A percentile compares a stretch with the other conserved stretches of the same genome.
These are phyloP conservation scores for Rotaria sp. DNA, from an alignment of 2,888 invertebrate genomes.

Conservation along the genomic window DNA sequence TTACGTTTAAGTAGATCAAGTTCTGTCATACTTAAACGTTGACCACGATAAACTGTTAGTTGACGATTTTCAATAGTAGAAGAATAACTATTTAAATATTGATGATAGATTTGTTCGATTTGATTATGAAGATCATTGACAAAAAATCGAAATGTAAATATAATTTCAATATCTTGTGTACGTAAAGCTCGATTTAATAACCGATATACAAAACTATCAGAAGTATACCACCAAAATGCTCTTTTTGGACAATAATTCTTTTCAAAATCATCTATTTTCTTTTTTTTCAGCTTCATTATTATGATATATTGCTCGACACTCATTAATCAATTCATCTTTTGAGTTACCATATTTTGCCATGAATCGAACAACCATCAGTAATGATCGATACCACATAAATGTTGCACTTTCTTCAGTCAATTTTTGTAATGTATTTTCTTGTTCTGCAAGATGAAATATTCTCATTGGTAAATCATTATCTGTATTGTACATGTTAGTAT, in stretches of 20 bases:
- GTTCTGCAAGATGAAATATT: neutral
- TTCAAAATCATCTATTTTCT: neutral
- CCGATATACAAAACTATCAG: neutral
- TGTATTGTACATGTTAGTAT: neutral
- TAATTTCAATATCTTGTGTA: neutral
- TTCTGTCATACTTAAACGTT: neutral
- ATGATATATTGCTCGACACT: neutral
- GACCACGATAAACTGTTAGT: neutral
- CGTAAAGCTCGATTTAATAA: neutral
- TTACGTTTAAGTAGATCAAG: neutral
- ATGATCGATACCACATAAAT: conserved; percentile 5
- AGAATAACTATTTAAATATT: neutral
- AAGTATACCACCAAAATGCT: conserved; percentile 5
- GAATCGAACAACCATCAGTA: neutral
- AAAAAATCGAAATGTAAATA: conserved; percentile 25
- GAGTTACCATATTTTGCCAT: neutral
- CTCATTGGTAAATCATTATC: neutral
- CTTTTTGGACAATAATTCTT: neutral
- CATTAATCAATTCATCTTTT: neutral
- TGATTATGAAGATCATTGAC: neutral
- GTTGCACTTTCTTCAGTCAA: neutral
- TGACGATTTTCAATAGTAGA: too few species aligned
- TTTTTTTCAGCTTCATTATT: neutral
- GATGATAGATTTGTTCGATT: neutral
- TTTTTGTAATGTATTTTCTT: neutral